phyloP scores from a whole-genome alignment of 2,797 vertebrate species.

The Melanotaenia pygmaea region DNA sequence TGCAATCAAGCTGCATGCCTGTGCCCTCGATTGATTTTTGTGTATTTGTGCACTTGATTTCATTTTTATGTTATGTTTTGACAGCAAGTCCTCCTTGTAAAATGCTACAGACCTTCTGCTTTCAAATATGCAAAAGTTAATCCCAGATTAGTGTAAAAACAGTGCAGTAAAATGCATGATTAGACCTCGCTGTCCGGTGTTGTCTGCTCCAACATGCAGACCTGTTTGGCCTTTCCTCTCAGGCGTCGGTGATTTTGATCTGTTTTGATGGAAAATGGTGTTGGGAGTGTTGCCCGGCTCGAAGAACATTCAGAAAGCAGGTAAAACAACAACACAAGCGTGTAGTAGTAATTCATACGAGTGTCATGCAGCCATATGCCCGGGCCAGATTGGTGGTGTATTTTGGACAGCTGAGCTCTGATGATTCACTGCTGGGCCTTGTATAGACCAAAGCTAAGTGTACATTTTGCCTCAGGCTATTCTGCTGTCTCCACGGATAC shows the following conservation, averaged over 20 bases:
- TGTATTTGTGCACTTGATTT: slow-evolving; percentile 16
- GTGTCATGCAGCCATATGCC: slow-evolving; percentile 74
- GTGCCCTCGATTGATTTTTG: slow-evolving; percentile 57
- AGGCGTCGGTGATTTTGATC: slow-evolving; percentile 19
- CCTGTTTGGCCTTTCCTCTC: slow-evolving; percentile 2
- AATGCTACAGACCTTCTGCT: not conserved
- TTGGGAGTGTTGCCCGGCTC: slow-evolving; percentile 26
- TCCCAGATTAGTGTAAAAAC: not conserved
- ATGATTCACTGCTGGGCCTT: slow-evolving; percentile 76
- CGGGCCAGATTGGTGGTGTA: slow-evolving; percentile 71
- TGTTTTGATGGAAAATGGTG: slow-evolving; percentile 31
- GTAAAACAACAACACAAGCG: slow-evolving; percentile 58
- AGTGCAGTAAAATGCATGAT: not conserved
- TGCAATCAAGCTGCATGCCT: slow-evolving; percentile 52
- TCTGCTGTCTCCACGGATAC: slow-evolving; percentile 61
- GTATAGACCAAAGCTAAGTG: slow-evolving; percentile 68
- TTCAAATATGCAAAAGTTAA: not conserved
- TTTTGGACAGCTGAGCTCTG: slow-evolving; percentile 76
- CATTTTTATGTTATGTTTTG: slow-evolving; percentile 12
- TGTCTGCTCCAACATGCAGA: not conserved
- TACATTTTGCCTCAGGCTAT: slow-evolving; percentile 69
- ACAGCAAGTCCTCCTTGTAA: slow-evolving; percentile 5
- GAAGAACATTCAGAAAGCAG: slow-evolving; percentile 49
- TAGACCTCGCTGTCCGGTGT: not conserved
- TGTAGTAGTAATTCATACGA: slow-evolving; percentile 67